Evolutionary conservation across 1,140 invertebrate genomes (phyloP), one percentile per base, ranked within the genome.

Genomic region (Rhagoletis pomonella): DNA sequence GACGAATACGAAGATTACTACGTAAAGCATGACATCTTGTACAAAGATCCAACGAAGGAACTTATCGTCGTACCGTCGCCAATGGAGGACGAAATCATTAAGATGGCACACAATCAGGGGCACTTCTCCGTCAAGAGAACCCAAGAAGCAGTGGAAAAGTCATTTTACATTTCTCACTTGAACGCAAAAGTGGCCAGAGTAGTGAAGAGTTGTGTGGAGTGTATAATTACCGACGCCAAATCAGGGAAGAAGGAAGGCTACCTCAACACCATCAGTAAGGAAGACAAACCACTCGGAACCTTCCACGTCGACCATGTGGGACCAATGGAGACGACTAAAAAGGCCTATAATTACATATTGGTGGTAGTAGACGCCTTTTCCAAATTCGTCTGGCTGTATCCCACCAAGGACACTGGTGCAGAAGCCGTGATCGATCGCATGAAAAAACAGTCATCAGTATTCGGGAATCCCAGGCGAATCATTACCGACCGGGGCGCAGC

Each of bases 41-140:
- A 29, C 29, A 29, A 29, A 29, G 29, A 69, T 69, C 14, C 84
- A 4, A 29, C 29, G 7, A 85, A 60, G 0, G 84, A 85, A 58
- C 84, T 85, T 60, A 19, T 85, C 0, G 58, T 85, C 3, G 55
- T 39, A 19, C 84, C 84, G 17, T 58, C 55, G 17, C 7, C 14
- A 9, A 60, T 85, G 84, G 84, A 85, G 39, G 58, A 60, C 4
- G 85, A 86, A 19, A 65, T 86, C 29, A 86, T 86, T 7, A 42
- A 47, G 12, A 50, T 86, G 4, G 62, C 85, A 65, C 85, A 65
- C 12, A 86, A 65, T 6, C 85, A 86, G 47, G 62, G 85, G 29
- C 85, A 86, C 39, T 86, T 65, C 50, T 19, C 17, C 10, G 4
- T 47, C 14, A 4, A 14, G 42, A 86, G 50, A 19, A 86, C 60